Evolutionary conservation across 2,888 invertebrate species (phyloP), one percentile per base, ranked within the genome.

Genomic region (Pocota personata): DNA sequence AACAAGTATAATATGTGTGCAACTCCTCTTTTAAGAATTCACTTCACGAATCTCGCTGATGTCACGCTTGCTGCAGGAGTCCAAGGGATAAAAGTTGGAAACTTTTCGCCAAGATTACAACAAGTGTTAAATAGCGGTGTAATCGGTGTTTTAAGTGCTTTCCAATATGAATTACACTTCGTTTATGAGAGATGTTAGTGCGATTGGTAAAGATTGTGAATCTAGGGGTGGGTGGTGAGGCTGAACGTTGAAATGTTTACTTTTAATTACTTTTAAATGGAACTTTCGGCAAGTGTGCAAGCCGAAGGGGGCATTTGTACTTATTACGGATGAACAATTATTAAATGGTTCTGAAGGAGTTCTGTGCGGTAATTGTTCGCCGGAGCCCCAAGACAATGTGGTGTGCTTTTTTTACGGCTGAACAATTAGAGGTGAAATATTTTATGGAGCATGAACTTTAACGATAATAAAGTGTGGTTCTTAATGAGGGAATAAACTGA

Each of bases 261-360:
- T 72, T 79, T 79, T 79, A 79, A 79, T 72, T 72, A 79, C 79
- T 72, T 72, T 78, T 37, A n/a, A 76, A 57, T 72, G 30, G 48
- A 35, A 24, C 16, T 46, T 16, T 48, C 1, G 19, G n/a, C 12
- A 1, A 12, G 14, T 8, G 30, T 3, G 16, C 0, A 27, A 7
- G 10, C 5, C 32, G 19, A 40, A 8, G 57, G 37, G 16, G 19
- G 0, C 19, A 60, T 62, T 55, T 48, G 14, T 62, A 78, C 78
- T 78, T 71, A 78, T 78, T 48, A 64, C 62, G 55, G 62, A 55
- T 78, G 78, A 78, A 52, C 78, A 78, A 55, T 71, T 78, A 57
- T 52, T 60, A 60, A 77, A 77, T 60, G 67, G 67, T 50, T 43
- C 43, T 60, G 52, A 35, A 58, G 76, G 67, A 62, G 64, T 52